Conservation (phyloP, 2,113 vertebrate species). For the Chloebia gouldiae region DNA sequence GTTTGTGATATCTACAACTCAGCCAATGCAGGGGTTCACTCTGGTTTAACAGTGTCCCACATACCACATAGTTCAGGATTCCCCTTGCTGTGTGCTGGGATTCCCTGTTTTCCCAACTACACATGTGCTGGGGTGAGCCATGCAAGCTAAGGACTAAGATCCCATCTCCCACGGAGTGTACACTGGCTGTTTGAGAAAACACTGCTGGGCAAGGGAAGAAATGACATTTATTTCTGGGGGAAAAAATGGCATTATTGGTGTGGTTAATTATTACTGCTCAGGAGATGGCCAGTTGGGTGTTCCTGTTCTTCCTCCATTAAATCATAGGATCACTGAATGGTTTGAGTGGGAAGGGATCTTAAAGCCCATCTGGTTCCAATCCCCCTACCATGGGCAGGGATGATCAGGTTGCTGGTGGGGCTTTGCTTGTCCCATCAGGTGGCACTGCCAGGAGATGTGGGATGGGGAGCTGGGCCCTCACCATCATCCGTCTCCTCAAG, state of each 20-base stretch:
- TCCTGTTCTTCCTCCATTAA: neutral
- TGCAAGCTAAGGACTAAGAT: neutral
- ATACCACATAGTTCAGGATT: neutral
- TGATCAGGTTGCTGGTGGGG: neutral
- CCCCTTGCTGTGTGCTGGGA: neutral
- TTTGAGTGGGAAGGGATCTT: neutral
- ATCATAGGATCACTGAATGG: neutral
- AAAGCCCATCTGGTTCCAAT: neutral
- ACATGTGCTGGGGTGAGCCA: accelerated
- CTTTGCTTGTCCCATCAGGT: neutral
- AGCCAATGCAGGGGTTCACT: neutral
- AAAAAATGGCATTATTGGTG: neutral
- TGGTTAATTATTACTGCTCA: neutral
- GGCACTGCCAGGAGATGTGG: neutral
- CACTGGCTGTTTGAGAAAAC: neutral
- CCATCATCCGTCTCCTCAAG: neutral
- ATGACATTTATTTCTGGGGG: neutral
- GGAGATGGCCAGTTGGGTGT: neutral
- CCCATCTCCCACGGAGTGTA: neutral
- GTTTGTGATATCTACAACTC: neutral
- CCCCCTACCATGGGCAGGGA: neutral
- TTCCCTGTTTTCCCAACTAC: neutral
- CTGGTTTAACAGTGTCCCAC: neutral
- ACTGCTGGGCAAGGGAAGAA: neutral
- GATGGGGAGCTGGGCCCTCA: neutral